Evolutionary conservation across 1,140 invertebrate genomes (phyloP).

Genomic region (Lanistes nyassanus): DNA sequence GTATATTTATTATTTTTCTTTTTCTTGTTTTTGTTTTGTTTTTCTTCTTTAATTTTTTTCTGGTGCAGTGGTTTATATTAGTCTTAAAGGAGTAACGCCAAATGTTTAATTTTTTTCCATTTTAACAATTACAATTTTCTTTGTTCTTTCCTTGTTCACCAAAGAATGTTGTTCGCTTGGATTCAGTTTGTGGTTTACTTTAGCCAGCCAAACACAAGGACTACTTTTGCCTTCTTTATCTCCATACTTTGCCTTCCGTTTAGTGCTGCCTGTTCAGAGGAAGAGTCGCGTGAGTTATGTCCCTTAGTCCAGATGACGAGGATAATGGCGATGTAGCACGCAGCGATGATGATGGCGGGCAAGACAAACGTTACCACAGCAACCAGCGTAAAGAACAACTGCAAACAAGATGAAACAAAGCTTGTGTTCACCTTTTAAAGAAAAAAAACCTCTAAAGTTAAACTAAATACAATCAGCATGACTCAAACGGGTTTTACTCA

Average conservation of each 20-base stretch:
- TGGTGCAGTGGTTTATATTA: no score
- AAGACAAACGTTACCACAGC: conserved; percentile 85
- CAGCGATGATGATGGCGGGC: conserved; percentile 89
- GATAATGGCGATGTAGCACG: conserved; percentile 92
- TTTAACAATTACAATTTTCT: no score
- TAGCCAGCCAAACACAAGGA: no score
- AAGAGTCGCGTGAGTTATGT: conserved; percentile 22
- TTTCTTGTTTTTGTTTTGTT: no score
- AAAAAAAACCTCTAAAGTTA: not conserved
- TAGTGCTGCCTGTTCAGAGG: not conserved
- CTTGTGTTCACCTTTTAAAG: not conserved
- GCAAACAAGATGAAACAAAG: conserved; percentile 46
- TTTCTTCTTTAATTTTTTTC: no score
- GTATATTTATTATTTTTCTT: no score
- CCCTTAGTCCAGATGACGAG: conserved; percentile 80
- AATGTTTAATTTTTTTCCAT: no score
- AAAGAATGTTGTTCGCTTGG: no score
- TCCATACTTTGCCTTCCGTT: conserved; percentile 9
- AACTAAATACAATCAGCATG: not conserved
- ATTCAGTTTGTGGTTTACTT: no score
- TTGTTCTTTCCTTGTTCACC: no score
- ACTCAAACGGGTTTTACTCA: not conserved
- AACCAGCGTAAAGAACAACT: conserved; percentile 88
- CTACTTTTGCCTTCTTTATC: no score
- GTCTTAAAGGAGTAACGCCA: no score